phyloP scores from a whole-genome alignment of 2,113 vertebrate genomes.

The Triplophysa tibetana region DNA sequence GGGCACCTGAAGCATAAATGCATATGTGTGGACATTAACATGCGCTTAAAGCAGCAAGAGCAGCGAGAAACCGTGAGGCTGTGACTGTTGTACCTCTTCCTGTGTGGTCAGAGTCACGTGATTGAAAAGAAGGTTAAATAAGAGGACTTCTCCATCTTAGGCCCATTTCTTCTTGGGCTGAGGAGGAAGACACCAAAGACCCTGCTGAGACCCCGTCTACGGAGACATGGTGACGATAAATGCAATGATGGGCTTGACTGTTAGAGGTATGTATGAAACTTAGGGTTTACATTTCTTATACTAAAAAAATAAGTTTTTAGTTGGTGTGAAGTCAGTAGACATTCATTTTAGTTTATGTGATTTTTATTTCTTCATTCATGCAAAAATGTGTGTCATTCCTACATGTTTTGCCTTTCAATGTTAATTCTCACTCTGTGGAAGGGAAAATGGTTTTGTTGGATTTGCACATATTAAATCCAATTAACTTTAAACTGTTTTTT shows the following conservation, averaged over 20 bases:
- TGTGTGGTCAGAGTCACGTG: constrained; percentile 78
- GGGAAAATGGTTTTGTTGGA: background rate
- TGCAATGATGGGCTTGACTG: constrained; percentile 38
- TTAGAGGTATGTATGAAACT: constrained; percentile 27
- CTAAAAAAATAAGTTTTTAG: no score
- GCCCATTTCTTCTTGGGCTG: constrained; percentile 61
- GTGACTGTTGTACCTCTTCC: constrained; percentile 82
- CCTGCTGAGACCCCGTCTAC: constrained; percentile 43
- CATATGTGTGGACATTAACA: background rate
- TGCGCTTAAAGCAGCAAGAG: constrained; percentile 17
- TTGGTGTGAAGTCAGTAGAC: no score
- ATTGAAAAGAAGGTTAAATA: constrained; percentile 70
- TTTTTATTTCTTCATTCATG: background rate
- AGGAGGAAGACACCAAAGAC: constrained; percentile 57
- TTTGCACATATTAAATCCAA: no score
- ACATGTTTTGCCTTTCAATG: background rate
- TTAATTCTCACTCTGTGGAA: background rate
- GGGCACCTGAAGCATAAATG: no score
- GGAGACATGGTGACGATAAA: constrained; percentile 42
- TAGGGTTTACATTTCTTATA: background rate
- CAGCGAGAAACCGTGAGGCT: constrained; percentile 60
- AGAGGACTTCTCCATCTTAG: constrained; percentile 67
- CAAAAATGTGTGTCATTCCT: background rate
- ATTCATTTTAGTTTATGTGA: no score
- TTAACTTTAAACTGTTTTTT: no score